Conservation (phyloP, 2,888 invertebrate species). For the Micoletzkya japonica region DNA sequence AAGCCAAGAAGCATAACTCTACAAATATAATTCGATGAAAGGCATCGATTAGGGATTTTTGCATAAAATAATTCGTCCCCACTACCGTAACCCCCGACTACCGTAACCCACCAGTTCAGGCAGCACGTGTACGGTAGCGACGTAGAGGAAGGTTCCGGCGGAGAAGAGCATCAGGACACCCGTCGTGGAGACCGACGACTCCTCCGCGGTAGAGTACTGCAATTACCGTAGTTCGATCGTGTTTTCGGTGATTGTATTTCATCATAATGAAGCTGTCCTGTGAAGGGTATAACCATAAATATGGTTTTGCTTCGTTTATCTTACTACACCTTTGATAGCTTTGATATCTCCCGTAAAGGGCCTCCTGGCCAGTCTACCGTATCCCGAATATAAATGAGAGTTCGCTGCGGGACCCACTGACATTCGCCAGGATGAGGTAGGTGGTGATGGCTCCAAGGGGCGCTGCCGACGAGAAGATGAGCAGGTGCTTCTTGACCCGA, state of each 20-base stretch:
- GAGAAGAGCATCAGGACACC: conserved; percentile 98
- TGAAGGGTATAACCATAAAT: too few species aligned
- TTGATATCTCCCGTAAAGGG: too few species aligned
- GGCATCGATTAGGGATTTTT: too few species aligned
- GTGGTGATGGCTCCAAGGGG: conserved; percentile 86
- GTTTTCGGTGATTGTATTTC: too few species aligned
- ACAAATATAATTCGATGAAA: too few species aligned
- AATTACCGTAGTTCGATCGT: too few species aligned
- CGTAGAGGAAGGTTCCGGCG: conserved; percentile 96
- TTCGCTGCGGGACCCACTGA: conserved; percentile 63
- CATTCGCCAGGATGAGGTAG: conserved; percentile 85
- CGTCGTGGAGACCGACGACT: conserved; percentile 82
- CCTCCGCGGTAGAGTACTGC: too few species aligned
- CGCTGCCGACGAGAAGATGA: conserved; percentile 89
- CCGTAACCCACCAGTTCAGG: conserved; percentile 81
- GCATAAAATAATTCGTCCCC: background rate
- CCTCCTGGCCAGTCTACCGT: too few species aligned
- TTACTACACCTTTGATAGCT: too few species aligned
- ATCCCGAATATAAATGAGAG: background rate
- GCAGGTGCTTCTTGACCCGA: conserved; percentile 82
- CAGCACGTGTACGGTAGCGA: conserved; percentile 95
- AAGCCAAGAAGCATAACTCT: too few species aligned
- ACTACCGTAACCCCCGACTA: conserved; percentile 7
- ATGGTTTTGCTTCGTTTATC: too few species aligned
- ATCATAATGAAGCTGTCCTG: too few species aligned